Conservation (phyloP, 2,888 invertebrate genomes). For the Cheilosia vernalis region DNA sequence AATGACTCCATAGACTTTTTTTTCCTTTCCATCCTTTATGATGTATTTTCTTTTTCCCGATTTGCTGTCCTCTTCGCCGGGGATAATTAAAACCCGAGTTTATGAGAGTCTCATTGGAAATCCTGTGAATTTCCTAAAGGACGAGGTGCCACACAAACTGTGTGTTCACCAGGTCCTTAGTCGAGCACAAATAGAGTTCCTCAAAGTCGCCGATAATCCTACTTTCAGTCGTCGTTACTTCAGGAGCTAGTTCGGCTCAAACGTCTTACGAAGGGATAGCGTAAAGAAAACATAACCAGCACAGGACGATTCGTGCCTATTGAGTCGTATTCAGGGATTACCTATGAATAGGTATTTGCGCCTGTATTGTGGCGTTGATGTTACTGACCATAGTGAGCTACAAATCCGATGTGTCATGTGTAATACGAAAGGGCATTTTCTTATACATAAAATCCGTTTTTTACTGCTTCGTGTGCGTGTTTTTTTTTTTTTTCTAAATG, state of each 20-base stretch:
- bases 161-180: slow-evolving; percentile 19
- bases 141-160: slow-evolving; percentile 2
- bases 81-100: slow-evolving; percentile 67
- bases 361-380: slow-evolving; percentile 10
- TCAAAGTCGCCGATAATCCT: slow-evolving; percentile 51
- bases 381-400: neutral
- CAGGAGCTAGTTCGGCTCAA: neutral
- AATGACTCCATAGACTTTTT: neutral
- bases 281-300: neutral
- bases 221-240: slow-evolving; percentile 12
- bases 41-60: slow-evolving; percentile 23
- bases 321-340: slow-evolving; percentile 46
- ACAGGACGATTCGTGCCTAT: slow-evolving; percentile 14
- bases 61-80: slow-evolving; percentile 36
- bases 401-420: slow-evolving; percentile 7
- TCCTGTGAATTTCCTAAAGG: slow-evolving; percentile 24
- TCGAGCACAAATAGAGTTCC: slow-evolving; percentile 39
- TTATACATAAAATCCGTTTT: slow-evolving; percentile 38
- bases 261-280: slow-evolving; percentile 15
- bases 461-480: slow-evolving; percentile 1
- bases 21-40: neutral
- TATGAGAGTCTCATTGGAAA: slow-evolving; percentile 62
- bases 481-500: neutral
- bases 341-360: neutral
- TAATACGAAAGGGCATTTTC: neutral